phyloP scores from a whole-genome alignment of 92 coral and sea anemone species.

The Siderastrea radians region DNA sequence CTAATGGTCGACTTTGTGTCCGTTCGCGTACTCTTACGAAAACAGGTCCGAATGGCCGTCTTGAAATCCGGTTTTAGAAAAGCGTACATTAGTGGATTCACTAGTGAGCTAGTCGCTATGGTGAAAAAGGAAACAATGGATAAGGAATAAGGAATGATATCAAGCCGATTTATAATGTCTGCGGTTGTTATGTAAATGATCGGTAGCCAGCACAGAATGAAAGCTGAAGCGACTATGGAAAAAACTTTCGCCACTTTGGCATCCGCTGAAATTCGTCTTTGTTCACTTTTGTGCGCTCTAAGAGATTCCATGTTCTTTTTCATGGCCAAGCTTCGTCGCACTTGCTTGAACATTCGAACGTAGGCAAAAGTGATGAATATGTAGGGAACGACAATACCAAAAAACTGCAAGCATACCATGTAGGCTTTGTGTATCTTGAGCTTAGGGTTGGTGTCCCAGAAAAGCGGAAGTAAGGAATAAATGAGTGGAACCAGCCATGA shows the following conservation, averaged over 20 bases:
- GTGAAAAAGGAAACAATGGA: slow-evolving; percentile 71
- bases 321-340: slow-evolving; percentile 59
- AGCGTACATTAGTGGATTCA: slow-evolving; percentile 80
- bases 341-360: slow-evolving; percentile 64
- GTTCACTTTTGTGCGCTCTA: slow-evolving; percentile 32
- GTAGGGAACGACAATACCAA: slow-evolving; percentile 77
- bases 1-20: slow-evolving; percentile 1
- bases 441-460: slow-evolving; percentile 67
- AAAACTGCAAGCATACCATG: slow-evolving; percentile 66
- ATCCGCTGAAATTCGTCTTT: slow-evolving; percentile 61
- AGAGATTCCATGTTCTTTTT: slow-evolving; percentile 39
- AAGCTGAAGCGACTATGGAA: slow-evolving; percentile 73
- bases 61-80: slow-evolving; percentile 88
- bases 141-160: slow-evolving; percentile 67
- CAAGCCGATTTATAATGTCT: slow-evolving; percentile 54
- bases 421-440: slow-evolving; percentile 68
- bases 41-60: slow-evolving; percentile 42
- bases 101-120: slow-evolving; percentile 79
- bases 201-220: slow-evolving; percentile 83
- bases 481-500: slow-evolving; percentile 75
- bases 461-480: slow-evolving; percentile 73
- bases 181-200: slow-evolving; percentile 82
- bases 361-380: slow-evolving; percentile 71
- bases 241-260: slow-evolving; percentile 78
- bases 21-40: neutral